Conservation (phyloP, 2,888 invertebrate genomes). For the Rhagonycha fulva region DNA sequence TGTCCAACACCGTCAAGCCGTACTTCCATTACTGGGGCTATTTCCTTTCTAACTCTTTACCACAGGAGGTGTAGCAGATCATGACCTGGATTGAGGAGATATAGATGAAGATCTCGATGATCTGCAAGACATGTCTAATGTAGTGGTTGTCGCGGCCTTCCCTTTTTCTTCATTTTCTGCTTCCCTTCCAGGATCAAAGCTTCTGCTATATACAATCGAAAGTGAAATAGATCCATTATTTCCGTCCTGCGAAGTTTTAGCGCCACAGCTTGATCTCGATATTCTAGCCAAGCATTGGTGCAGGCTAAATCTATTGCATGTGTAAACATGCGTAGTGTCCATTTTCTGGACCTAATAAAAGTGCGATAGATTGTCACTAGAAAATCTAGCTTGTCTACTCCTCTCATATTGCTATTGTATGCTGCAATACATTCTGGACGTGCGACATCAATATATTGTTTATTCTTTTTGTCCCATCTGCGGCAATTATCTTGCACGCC, state of each 20-base stretch:
- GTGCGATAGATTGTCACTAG: slow-evolving; percentile 7
- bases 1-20: slow-evolving; percentile 28
- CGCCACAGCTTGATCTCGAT: background rate
- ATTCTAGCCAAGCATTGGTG: slow-evolving; percentile 6
- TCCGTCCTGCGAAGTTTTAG: background rate
- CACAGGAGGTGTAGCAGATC: background rate
- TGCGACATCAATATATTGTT: background rate
- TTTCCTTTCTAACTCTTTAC: background rate
- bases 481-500: background rate
- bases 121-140: background rate
- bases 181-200: background rate
- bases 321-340: slow-evolving; percentile 11
- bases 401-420: slow-evolving; percentile 9
- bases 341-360: slow-evolving; percentile 12
- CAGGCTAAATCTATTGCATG: slow-evolving; percentile 4
- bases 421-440: background rate
- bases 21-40: slow-evolving; percentile 23
- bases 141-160: background rate
- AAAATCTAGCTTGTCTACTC: slow-evolving; percentile 11
- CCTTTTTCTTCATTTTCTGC: background rate
- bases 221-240: slow-evolving; percentile 4
- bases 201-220: slow-evolving; percentile 8
- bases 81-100: background rate
- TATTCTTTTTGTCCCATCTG: slow-evolving; percentile 1
- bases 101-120: background rate